These are phyloP conservation scores for Stegostoma tigrinum DNA, from an alignment of 2,113 vertebrate genomes.

Conservation along the genomic window DNA sequence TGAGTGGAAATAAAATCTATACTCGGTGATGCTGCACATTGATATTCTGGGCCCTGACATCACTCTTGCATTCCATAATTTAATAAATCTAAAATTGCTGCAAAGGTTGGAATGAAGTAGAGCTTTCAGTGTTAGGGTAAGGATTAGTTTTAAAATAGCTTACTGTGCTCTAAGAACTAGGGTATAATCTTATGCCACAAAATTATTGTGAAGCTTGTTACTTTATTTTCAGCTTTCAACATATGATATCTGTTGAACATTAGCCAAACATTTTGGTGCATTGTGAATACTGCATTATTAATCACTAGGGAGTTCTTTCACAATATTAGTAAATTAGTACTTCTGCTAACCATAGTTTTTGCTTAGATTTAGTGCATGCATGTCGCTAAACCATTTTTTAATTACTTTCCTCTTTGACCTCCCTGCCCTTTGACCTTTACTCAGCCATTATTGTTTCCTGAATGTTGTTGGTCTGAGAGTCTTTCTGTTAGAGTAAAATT, in stretches of 20 bases:
- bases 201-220: neutral
- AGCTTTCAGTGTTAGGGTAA: neutral
- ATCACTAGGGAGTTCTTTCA: conserved; percentile 10
- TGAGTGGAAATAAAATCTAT: neutral
- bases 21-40: neutral
- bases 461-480: conserved; percentile 36
- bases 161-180: too few species aligned
- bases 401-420: conserved; percentile 37
- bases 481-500: conserved; percentile 38
- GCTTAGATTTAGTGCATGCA: conserved; percentile 11
- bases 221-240: neutral
- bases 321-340: conserved; percentile 32
- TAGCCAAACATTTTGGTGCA: conserved; percentile 4
- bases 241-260: neutral
- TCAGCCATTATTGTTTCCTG: conserved; percentile 37
- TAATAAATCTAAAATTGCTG: neutral
- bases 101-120: conserved; percentile 5
- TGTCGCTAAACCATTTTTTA: conserved; percentile 37
- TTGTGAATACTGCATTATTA: neutral
- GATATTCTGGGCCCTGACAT: neutral
- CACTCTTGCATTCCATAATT: neutral
- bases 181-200: neutral
- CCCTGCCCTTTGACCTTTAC: conserved; percentile 28
- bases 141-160: neutral
- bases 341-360: conserved; percentile 7